phyloP scores from a whole-genome alignment of 2,113 vertebrate genomes.

The Rhabdornis inornatus region DNA sequence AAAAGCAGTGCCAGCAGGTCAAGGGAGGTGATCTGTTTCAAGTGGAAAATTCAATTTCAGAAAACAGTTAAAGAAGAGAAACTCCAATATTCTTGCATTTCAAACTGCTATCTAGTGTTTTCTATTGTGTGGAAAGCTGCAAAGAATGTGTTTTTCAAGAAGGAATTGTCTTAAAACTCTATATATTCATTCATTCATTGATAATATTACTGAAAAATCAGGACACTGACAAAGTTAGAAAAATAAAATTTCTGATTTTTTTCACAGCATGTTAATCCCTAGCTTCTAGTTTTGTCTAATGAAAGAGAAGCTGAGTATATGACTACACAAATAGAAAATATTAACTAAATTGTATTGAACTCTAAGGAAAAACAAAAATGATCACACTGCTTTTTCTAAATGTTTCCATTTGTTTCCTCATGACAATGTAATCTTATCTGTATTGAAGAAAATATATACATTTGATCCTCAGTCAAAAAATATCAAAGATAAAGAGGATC shows the following conservation, averaged over 20 bases:
- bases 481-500: neutral
- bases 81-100: neutral
- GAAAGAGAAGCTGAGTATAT: neutral
- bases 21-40: neutral
- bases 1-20: neutral
- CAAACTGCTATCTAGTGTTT: neutral
- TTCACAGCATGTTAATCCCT: neutral
- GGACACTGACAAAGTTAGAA: neutral
- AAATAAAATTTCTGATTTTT: neutral
- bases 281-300: neutral
- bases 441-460: neutral
- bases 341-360: neutral
- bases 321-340: neutral
- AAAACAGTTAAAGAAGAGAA: neutral
- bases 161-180: neutral
- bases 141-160: neutral
- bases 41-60: neutral
- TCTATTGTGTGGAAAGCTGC: neutral
- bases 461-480: neutral
- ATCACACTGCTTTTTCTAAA: neutral
- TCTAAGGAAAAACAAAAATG: neutral
- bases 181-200: neutral
- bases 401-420: neutral
- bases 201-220: neutral
- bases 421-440: neutral